Percentiles rank a stretch among this genome's conserved stretches.
Conservation (phyloP, 2,113 vertebrate species). For the Salvelinus sp. region DNA sequence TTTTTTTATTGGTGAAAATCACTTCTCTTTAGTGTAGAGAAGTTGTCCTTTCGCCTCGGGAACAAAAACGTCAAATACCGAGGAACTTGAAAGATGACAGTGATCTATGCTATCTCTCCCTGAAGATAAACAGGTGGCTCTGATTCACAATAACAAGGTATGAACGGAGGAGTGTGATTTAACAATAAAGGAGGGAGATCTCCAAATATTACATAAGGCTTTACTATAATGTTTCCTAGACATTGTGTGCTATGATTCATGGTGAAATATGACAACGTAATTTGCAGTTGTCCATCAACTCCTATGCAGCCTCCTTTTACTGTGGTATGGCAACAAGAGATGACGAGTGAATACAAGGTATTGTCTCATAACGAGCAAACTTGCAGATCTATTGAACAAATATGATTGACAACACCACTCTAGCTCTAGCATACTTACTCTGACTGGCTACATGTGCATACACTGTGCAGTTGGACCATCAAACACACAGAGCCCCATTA, state of each 20-base stretch:
- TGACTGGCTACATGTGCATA: neutral
- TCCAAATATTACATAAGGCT: neutral
- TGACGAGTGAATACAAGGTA: neutral
- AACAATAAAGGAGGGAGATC: neutral
- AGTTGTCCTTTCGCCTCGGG: slow-evolving; percentile 44
- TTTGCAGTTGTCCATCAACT: neutral
- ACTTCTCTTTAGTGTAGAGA: slow-evolving; percentile 64
- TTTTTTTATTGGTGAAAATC: slow-evolving; percentile 69
- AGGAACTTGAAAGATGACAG: slow-evolving; percentile 13
- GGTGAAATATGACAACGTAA: neutral
- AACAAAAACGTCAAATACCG: slow-evolving; percentile 41
- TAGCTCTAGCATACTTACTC: neutral
- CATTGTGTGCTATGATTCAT: neutral
- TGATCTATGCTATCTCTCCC: neutral
- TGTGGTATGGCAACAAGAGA: neutral
- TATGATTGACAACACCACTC: neutral
- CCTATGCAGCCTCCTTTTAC: neutral
- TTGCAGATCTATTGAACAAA: neutral
- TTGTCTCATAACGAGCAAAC: neutral
- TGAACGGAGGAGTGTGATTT: neutral
- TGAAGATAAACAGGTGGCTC: slow-evolving; percentile 1
- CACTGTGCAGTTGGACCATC: neutral
- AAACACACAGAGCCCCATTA: neutral
- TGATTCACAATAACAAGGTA: neutral
- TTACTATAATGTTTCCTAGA: neutral